Percentiles rank a stretch among this genome's conserved stretches.
These are phyloP conservation scores for Camponotus pennsylvanicus DNA, from an alignment of 1,140 invertebrate genomes.

Conservation along the genomic window DNA sequence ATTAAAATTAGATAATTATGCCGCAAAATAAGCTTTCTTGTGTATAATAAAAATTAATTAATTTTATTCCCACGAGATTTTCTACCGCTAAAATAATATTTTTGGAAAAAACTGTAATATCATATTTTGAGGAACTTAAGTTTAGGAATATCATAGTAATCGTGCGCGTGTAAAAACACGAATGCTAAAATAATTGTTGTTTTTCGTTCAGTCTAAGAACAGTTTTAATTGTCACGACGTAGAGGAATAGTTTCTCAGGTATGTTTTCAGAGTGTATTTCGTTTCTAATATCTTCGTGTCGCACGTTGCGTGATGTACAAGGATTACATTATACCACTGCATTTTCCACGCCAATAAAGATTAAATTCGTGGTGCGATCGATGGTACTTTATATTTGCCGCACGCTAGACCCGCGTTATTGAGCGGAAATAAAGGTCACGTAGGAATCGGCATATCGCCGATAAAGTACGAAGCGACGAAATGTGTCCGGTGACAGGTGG, in stretches of 20 bases:
- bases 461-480: conserved; percentile 7
- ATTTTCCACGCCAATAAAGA: conserved; percentile 13
- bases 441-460: neutral
- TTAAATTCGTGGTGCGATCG: conserved; percentile 17
- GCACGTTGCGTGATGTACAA: neutral
- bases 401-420: conserved; percentile 6
- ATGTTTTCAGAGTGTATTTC: neutral
- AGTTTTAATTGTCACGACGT: neutral
- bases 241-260: neutral
- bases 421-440: neutral
- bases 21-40: neutral
- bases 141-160: too few species aligned
- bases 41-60: neutral
- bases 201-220: neutral
- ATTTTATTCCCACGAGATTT: neutral
- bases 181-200: neutral
- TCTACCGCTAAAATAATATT: neutral
- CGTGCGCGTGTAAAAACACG: neutral
- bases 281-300: conserved; percentile 1
- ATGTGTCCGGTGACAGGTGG: conserved; percentile 1
- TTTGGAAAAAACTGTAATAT: neutral
- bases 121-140: too few species aligned
- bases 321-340: neutral
- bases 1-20: neutral
- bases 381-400: neutral